phyloP scores from a whole-genome alignment of 2,888 invertebrate species.

The Agrilus cyanescens region DNA sequence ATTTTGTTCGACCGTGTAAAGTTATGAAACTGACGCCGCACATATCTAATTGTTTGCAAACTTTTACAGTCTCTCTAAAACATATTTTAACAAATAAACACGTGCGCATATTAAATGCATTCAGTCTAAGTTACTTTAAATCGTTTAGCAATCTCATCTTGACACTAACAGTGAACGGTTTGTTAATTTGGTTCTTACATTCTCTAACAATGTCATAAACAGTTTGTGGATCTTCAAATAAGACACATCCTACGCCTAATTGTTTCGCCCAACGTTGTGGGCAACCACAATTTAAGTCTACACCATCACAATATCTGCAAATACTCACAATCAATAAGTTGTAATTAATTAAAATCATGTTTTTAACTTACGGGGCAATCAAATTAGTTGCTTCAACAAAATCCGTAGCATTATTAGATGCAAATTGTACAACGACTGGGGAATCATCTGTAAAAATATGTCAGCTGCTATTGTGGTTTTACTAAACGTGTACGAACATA shows the following conservation, averaged over 20 bases:
- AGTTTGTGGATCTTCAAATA: constrained; percentile 71
- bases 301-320: constrained; percentile 69
- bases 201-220: constrained; percentile 70
- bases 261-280: constrained; percentile 92
- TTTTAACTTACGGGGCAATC: constrained; percentile 54
- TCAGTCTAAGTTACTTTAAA: constrained; percentile 33
- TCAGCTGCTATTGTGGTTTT: background rate
- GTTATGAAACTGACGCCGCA: constrained; percentile 83
- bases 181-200: constrained; percentile 58
- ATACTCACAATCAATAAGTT: constrained; percentile 1
- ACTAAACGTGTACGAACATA: constrained; percentile 18
- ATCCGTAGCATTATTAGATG: constrained; percentile 71
- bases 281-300: constrained; percentile 96
- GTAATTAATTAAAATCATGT: no score
- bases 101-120: background rate
- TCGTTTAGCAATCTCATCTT: constrained; percentile 79
- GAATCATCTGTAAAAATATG: constrained; percentile 47
- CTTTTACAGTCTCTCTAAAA: constrained; percentile 56
- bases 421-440: constrained; percentile 91
- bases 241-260: constrained; percentile 77
- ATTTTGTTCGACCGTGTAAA: constrained; percentile 84
- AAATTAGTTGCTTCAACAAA: constrained; percentile 78
- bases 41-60: constrained; percentile 69
- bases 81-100: constrained; percentile 7
- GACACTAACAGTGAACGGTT: constrained; percentile 75